phyloP scores from a whole-genome alignment of 2,113 vertebrate species.

The Leptosomus discolor region DNA sequence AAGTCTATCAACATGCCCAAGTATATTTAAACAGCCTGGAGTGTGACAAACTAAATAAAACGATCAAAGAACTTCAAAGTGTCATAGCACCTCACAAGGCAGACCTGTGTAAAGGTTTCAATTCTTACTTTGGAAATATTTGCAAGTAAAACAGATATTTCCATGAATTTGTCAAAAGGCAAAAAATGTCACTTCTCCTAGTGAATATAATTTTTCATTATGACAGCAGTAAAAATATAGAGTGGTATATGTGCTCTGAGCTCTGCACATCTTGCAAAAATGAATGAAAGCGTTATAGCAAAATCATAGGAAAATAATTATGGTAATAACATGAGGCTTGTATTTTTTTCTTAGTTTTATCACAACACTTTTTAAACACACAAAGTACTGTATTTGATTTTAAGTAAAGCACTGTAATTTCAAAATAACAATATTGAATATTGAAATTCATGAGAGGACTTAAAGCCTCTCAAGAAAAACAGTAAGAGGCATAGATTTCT shows the following conservation, averaged over 20 bases:
- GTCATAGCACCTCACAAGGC: constrained; percentile 41
- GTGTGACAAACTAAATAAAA: constrained; percentile 60
- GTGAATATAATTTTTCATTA: constrained; percentile 41
- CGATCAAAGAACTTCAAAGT: constrained; percentile 68
- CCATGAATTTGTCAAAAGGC: constrained; percentile 58
- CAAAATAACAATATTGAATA: background rate
- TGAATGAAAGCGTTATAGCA: background rate
- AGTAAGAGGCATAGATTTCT: background rate
- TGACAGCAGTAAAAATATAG: background rate
- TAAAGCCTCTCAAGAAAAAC: background rate
- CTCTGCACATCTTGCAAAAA: background rate
- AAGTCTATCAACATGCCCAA: constrained; percentile 12
- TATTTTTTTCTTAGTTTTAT: background rate
- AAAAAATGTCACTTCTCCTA: constrained; percentile 12
- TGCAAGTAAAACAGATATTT: constrained; percentile 58
- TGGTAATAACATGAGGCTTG: background rate
- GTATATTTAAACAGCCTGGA: constrained; percentile 25
- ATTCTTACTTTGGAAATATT: constrained; percentile 57
- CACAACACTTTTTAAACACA: background rate
- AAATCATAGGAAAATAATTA: background rate
- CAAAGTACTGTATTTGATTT: background rate
- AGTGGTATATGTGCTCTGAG: background rate
- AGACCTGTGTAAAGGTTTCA: constrained; percentile 45
- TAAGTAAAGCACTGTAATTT: background rate
- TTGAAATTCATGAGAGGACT: background rate